phyloP scores from a whole-genome alignment of 2,888 invertebrate species.

The Bombylius discolor region DNA sequence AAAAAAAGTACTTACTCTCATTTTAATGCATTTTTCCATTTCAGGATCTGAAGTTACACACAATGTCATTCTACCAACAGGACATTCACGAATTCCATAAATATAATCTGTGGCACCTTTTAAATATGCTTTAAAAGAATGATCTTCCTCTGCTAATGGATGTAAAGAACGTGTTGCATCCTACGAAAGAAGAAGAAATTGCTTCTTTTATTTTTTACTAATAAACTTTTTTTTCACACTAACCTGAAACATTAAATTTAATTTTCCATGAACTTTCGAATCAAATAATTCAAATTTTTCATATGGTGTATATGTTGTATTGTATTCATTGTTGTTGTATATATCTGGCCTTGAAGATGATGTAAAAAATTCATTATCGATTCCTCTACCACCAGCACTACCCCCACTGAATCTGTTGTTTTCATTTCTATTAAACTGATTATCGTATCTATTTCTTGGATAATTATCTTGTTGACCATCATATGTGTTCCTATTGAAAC shows the following conservation, averaged over 20 bases:
- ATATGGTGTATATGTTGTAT: constrained; percentile 22
- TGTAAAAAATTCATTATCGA: constrained; percentile 28
- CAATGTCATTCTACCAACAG: constrained; percentile 68
- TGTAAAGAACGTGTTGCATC: constrained; percentile 57
- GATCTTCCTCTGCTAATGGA: constrained; percentile 55
- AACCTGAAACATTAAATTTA: constrained; percentile 70
- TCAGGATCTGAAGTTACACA: constrained; percentile 88
- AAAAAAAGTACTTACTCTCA: constrained; percentile 44
- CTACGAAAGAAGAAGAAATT: constrained; percentile 33
- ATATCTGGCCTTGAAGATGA: constrained; percentile 20
- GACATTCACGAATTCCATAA: constrained; percentile 65
- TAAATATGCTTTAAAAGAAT: constrained; percentile 63
- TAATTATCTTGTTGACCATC: constrained; percentile 19
- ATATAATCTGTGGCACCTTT: constrained; percentile 55
- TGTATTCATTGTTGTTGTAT: constrained; percentile 16
- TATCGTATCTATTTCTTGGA: not conserved
- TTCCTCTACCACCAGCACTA: constrained; percentile 23
- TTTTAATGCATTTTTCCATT: constrained; percentile 79
- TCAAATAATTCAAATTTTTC: constrained; percentile 63
- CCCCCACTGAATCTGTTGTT: constrained; percentile 16
- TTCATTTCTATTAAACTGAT: constrained; percentile 1
- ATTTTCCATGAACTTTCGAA: constrained; percentile 53
- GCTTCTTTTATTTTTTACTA: too few relatives aligned
- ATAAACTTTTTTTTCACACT: not conserved
- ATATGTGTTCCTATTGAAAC: constrained; percentile 3